A percentile compares a stretch with the other conserved stretches of the same genome.
These are phyloP conservation scores for Malacosoma neustria DNA, from an alignment of 2,888 invertebrate species.

Conservation along the genomic window DNA sequence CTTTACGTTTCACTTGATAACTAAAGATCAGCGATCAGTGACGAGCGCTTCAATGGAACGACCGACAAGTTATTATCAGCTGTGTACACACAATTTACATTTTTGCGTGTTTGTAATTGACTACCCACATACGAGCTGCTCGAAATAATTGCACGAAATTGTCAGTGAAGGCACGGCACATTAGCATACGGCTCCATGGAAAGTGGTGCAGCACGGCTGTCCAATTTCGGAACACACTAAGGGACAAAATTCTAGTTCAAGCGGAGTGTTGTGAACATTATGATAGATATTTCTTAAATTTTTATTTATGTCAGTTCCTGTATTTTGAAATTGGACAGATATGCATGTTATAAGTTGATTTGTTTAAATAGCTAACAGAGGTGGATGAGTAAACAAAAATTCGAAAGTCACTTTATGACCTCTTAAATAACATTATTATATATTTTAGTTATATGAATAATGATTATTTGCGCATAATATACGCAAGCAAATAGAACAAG, in stretches of 20 bases:
- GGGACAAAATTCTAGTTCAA: no score
- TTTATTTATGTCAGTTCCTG: no score
- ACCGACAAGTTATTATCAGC: constrained; percentile 7
- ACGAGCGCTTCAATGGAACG: constrained; percentile 6
- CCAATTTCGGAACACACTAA: no score
- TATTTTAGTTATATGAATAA: constrained; percentile 13
- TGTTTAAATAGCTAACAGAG: no score
- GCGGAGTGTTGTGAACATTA: no score
- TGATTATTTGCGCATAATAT: constrained; percentile 9
- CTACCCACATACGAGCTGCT: constrained; percentile 3
- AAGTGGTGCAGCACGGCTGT: constrained; percentile 53
- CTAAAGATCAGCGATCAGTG: background rate
- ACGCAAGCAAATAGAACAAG: constrained; percentile 9
- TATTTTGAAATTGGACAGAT: no score
- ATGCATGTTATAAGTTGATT: no score
- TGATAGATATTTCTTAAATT: no score
- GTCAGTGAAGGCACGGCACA: constrained; percentile 8
- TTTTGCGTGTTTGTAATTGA: constrained; percentile 5
- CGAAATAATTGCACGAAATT: constrained; percentile 6
- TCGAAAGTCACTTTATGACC: no score
- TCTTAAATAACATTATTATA: no score
- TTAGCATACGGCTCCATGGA: constrained; percentile 27
- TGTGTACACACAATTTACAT: constrained; percentile 13
- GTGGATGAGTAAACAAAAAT: no score
- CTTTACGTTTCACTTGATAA: background rate